Conservation (phyloP, 2,888 invertebrate genomes). For the Stenodera caucasica region DNA sequence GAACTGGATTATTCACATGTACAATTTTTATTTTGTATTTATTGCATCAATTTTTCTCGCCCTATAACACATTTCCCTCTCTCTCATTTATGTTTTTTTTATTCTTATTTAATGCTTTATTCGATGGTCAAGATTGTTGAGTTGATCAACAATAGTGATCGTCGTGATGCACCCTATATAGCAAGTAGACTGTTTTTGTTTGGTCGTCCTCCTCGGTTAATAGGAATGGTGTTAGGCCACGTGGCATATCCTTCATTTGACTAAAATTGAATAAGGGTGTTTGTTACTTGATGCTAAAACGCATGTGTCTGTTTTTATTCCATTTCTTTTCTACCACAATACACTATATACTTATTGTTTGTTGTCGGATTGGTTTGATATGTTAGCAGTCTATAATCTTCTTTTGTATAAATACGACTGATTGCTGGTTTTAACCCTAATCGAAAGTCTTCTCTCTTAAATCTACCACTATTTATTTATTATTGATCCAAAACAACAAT, state of each 20-base stretch:
- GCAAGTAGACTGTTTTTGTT: conserved; percentile 1
- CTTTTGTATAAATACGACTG: conserved; percentile 21
- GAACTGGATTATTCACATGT: neutral
- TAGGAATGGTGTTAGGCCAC: conserved; percentile 34
- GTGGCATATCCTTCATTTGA: conserved; percentile 46
- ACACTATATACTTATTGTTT: conserved; percentile 41
- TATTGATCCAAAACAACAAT: too few species aligned
- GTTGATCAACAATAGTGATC: neutral
- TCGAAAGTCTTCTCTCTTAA: neutral
- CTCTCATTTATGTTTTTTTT: too few species aligned
- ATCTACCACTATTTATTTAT: neutral
- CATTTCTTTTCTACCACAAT: conserved; percentile 52
- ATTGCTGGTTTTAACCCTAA: conserved; percentile 19
- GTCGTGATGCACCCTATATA: neutral
- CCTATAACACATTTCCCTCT: too few species aligned
- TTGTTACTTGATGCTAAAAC: conserved; percentile 51
- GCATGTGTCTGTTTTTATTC: conserved; percentile 54
- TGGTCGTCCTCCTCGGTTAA: conserved; percentile 18
- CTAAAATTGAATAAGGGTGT: conserved; percentile 42
- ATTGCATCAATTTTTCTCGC: conserved; percentile 3
- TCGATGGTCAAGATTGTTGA: conserved; percentile 5
- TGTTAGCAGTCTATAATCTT: conserved; percentile 41
- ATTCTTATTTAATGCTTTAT: neutral
- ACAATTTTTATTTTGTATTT: neutral
- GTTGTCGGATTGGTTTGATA: conserved; percentile 47